Conservation (phyloP, 2,888 invertebrate species). For the Phaonia tiefii region DNA sequence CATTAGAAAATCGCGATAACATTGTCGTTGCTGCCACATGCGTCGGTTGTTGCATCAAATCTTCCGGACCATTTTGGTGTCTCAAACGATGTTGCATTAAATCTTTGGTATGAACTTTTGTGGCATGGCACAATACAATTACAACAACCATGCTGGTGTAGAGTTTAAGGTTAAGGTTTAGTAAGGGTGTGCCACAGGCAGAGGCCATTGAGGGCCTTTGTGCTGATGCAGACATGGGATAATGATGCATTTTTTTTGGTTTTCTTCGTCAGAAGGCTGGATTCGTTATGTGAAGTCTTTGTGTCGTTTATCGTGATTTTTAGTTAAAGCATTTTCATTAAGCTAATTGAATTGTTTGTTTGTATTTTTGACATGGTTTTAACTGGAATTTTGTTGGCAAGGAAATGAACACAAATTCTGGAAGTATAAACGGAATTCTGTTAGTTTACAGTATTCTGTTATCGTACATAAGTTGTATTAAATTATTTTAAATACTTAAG, state of each 20-base stretch:
- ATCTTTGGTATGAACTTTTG: slow-evolving; percentile 66
- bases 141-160: slow-evolving; percentile 27
- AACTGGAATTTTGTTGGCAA: background rate
- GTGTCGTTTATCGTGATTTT: background rate
- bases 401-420: no score
- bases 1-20: slow-evolving; percentile 55
- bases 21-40: background rate
- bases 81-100: slow-evolving; percentile 68
- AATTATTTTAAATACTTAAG: no score
- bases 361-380: background rate
- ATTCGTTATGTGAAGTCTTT: slow-evolving; percentile 22
- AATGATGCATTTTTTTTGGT: slow-evolving; percentile 33
- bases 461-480: no score
- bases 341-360: background rate
- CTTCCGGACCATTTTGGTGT: slow-evolving; percentile 20
- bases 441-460: no score
- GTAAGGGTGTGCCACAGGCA: slow-evolving; percentile 53
- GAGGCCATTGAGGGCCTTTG: slow-evolving; percentile 45
- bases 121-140: slow-evolving; percentile 52
- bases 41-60: slow-evolving; percentile 8
- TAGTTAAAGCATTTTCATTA: slow-evolving; percentile 4
- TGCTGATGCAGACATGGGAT: slow-evolving; percentile 39
- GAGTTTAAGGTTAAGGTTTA: slow-evolving; percentile 58
- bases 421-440: no score
- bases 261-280: slow-evolving; percentile 15